Evolutionary conservation across 2,797 vertebrate genomes (phyloP).

Genomic region (Sebastes nivosus): DNA sequence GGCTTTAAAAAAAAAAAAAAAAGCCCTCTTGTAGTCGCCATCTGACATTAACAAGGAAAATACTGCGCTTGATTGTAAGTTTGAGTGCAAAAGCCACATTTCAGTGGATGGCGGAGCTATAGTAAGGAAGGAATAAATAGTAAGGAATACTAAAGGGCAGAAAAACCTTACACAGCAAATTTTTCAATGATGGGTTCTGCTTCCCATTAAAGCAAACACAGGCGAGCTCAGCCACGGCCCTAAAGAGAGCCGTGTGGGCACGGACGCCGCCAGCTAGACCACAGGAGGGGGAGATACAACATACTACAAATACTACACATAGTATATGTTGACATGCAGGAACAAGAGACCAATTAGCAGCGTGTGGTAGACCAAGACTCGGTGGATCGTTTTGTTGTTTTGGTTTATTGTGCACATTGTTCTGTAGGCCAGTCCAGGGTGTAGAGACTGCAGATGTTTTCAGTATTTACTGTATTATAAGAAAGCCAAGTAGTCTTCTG

Average conservation of each 20-base stretch:
- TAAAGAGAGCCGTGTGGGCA: constrained; percentile 44
- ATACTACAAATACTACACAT: constrained; percentile 45
- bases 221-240: constrained; percentile 28
- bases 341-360: constrained; percentile 50
- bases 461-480: constrained; percentile 49
- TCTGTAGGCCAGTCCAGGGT: constrained; percentile 61
- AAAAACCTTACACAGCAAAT: constrained; percentile 57
- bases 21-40: constrained; percentile 25
- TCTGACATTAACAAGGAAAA: constrained; percentile 62
- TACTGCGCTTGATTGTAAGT: constrained; percentile 43
- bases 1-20: constrained; percentile 17
- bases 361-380: constrained; percentile 56
- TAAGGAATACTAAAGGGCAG: constrained; percentile 44
- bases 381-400: constrained; percentile 65
- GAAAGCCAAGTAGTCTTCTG: constrained; percentile 67
- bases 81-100: constrained; percentile 56
- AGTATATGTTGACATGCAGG: constrained; percentile 41
- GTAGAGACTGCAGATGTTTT: constrained; percentile 63
- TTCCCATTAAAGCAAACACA: constrained; percentile 66
- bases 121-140: constrained; percentile 48
- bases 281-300: constrained; percentile 50
- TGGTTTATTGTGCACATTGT: constrained; percentile 81
- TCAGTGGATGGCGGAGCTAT: constrained; percentile 38
- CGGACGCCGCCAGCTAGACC: constrained; percentile 55
- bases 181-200: constrained; percentile 67